Conservation (phyloP, 2,113 vertebrate genomes). For the Chionis minor region DNA sequence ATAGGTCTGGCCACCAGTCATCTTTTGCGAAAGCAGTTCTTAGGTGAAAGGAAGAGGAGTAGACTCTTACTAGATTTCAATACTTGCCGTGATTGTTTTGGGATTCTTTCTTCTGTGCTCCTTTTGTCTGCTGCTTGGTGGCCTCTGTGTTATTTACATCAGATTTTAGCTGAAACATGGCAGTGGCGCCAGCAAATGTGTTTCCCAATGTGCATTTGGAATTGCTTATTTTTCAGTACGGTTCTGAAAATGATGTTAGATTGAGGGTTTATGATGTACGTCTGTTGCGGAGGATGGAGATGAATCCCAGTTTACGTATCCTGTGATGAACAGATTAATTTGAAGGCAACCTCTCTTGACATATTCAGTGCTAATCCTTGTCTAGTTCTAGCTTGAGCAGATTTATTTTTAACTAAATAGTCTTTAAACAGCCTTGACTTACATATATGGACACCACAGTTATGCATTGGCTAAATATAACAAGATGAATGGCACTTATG, state of each 20-base stretch:
- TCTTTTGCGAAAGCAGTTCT: neutral
- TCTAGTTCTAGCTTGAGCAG: neutral
- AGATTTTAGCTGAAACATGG: neutral
- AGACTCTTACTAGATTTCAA: neutral
- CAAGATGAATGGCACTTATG: neutral
- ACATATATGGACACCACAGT: too few relatives aligned
- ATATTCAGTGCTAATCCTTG: neutral
- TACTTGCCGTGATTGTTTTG: neutral
- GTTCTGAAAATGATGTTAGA: neutral
- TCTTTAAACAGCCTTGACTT: neutral
- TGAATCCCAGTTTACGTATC: neutral
- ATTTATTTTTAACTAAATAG: neutral
- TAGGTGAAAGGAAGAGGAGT: neutral
- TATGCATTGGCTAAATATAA: conserved; percentile 8
- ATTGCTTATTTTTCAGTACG: neutral
- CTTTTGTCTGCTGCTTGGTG: neutral
- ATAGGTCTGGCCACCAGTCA: neutral
- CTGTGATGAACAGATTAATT: neutral
- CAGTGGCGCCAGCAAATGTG: accelerated
- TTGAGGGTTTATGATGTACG: neutral
- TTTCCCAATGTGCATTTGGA: neutral
- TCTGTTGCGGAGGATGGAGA: neutral
- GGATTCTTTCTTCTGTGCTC: neutral
- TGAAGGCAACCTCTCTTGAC: neutral
- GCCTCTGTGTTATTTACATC: neutral